Percentiles rank a stretch among this genome's conserved stretches.
These are phyloP conservation scores for Trichogramma dendrolimi DNA, from an alignment of 2,888 invertebrate species.

Conservation along the genomic window DNA sequence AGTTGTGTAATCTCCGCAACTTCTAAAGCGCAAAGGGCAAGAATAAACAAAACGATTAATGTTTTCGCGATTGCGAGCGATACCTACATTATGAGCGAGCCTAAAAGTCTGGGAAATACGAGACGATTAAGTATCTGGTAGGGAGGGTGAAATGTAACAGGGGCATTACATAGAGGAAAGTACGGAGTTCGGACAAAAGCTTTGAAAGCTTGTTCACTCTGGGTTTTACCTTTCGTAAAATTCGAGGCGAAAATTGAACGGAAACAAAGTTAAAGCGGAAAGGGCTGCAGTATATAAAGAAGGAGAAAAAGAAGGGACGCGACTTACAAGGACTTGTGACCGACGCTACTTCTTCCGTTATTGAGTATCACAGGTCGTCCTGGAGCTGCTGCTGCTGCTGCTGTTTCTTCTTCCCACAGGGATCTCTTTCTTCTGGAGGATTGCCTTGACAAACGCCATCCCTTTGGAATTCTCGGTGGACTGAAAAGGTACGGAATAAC, in stretches of 20 bases:
- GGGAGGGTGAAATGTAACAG: too few species aligned
- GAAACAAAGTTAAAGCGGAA: background rate
- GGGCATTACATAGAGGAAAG: too few species aligned
- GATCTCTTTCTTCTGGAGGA: slow-evolving; percentile 63
- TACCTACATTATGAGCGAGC: too few species aligned
- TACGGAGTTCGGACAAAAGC: too few species aligned
- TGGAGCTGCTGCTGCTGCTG: slow-evolving; percentile 42
- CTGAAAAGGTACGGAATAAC: slow-evolving; percentile 26
- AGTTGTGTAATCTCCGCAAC: slow-evolving; percentile 70
- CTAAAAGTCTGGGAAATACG: too few species aligned
- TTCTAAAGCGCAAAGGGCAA: slow-evolving; percentile 41
- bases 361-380: slow-evolving; percentile 51
- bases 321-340: slow-evolving; percentile 44
- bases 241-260: background rate
- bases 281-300: background rate
- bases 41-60: too few species aligned
- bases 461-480: slow-evolving; percentile 59
- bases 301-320: background rate
- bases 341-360: slow-evolving; percentile 47
- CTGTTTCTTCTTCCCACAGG: slow-evolving; percentile 53
- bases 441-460: slow-evolving; percentile 70
- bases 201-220: too few species aligned
- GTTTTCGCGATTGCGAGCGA: too few species aligned
- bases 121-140: too few species aligned
- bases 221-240: background rate